phyloP scores from a whole-genome alignment of 2,888 invertebrate genomes.

The Drosophila subsilvestris region DNA sequence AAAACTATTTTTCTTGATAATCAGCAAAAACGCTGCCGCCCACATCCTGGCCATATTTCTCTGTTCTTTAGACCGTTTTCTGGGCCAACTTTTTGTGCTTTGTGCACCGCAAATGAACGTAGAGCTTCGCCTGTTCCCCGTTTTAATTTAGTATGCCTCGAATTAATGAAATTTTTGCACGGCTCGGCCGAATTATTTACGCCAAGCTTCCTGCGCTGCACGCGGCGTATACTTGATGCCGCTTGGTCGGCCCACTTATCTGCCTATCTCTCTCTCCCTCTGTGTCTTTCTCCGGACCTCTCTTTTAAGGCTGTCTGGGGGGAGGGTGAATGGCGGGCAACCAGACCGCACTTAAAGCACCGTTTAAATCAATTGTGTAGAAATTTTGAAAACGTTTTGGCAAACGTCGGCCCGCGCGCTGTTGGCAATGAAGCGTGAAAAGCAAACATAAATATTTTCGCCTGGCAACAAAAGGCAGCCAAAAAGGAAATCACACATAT shows the following conservation, averaged over 20 bases:
- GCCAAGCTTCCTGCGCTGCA: slow-evolving; percentile 24
- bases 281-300: slow-evolving; percentile 2
- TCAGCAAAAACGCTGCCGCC: background rate
- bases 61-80: slow-evolving; percentile 4
- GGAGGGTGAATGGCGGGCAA: background rate
- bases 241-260: slow-evolving; percentile 7
- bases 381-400: slow-evolving; percentile 62
- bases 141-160: slow-evolving; percentile 59
- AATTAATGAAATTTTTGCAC: slow-evolving; percentile 68
- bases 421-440: slow-evolving; percentile 50
- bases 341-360: slow-evolving; percentile 53
- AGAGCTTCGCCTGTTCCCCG: slow-evolving; percentile 1
- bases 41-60: slow-evolving; percentile 1
- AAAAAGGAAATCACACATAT: slow-evolving; percentile 40
- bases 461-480: slow-evolving; percentile 61
- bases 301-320: background rate
- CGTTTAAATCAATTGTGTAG: slow-evolving; percentile 77
- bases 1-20: slow-evolving; percentile 8
- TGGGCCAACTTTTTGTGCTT: slow-evolving; percentile 8
- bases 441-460: slow-evolving; percentile 73
- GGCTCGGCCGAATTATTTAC: slow-evolving; percentile 54
- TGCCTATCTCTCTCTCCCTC: slow-evolving; percentile 3
- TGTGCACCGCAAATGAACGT: slow-evolving; percentile 16
- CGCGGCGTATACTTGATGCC: slow-evolving; percentile 22
- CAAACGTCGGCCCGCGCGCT: slow-evolving; percentile 11